phyloP scores from a whole-genome alignment of 2,797 vertebrate genomes.

The Melanotaenia trifasciata region DNA sequence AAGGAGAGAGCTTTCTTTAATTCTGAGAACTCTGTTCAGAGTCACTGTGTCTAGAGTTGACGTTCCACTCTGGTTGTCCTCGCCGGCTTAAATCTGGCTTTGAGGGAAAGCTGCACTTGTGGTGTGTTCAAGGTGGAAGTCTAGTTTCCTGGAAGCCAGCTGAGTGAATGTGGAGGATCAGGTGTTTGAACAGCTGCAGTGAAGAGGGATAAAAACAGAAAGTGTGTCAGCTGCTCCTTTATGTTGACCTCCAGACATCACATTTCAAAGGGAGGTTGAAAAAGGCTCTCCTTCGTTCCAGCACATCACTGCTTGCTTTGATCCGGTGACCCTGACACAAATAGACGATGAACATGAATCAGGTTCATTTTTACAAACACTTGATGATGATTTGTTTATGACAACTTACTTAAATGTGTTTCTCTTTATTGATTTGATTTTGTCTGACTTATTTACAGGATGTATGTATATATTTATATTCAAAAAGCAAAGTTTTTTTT shows the following conservation, averaged over 20 bases:
- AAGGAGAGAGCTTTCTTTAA: slow-evolving; percentile 50
- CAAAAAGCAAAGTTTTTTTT: too few relatives aligned
- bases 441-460: not conserved
- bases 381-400: not conserved
- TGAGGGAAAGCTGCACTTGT: not conserved
- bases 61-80: slow-evolving; percentile 19
- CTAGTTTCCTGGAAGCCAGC: not conserved
- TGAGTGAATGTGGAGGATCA: slow-evolving; percentile 7
- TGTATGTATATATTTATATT: too few relatives aligned
- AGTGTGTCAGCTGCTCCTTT: slow-evolving; percentile 43
- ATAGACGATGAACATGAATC: not conserved
- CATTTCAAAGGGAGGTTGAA: slow-evolving; percentile 49
- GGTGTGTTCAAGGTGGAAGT: slow-evolving; percentile 4
- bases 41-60: slow-evolving; percentile 24
- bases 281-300: not conserved
- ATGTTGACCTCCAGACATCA: slow-evolving; percentile 49
- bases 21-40: slow-evolving; percentile 33
- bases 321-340: slow-evolving; percentile 12
- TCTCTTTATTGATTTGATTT: not conserved
- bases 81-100: not conserved
- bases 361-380: too few relatives aligned
- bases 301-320: slow-evolving; percentile 13
- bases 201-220: slow-evolving; percentile 37
- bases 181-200: slow-evolving; percentile 49
- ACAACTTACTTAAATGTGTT: too few relatives aligned